These are phyloP conservation scores for Limnephilus lunatus DNA, from an alignment of 2,888 invertebrate species.

Conservation along the genomic window DNA sequence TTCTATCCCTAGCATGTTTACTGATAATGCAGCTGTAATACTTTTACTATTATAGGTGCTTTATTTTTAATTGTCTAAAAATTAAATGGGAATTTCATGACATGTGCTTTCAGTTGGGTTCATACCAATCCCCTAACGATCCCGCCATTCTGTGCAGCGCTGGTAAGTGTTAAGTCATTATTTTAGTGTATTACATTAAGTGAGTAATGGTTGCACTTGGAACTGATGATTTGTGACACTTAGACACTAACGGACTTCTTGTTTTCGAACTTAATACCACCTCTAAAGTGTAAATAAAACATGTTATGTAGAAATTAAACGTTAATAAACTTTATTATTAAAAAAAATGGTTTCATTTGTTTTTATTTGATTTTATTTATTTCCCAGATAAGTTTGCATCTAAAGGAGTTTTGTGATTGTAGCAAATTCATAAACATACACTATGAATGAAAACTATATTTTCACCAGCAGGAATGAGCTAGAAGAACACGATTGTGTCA, in stretches of 20 bases:
- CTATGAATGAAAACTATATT: too few species aligned
- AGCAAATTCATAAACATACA: too few species aligned
- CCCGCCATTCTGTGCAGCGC: not conserved
- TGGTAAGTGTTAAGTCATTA: conserved; percentile 55
- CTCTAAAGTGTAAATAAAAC: conserved; percentile 43
- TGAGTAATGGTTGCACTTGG: conserved; percentile 56
- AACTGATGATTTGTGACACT: conserved; percentile 50
- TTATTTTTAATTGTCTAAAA: not conserved
- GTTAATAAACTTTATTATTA: conserved; percentile 40
- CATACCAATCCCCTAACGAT: not conserved
- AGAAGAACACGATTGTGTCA: too few species aligned
- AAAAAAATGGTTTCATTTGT: conserved; percentile 42
- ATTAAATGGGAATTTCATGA: conserved; percentile 33
- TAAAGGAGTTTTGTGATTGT: too few species aligned
- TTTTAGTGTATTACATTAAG: conserved; percentile 56
- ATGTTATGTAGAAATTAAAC: conserved; percentile 35
- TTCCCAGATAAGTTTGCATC: not conserved
- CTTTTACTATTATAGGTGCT: not conserved
- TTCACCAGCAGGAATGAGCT: too few species aligned
- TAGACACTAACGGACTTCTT: conserved; percentile 47
- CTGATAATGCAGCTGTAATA: not conserved
- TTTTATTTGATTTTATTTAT: not conserved
- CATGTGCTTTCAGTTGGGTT: conserved; percentile 55
- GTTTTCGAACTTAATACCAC: conserved; percentile 13
- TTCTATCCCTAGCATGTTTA: not conserved